A percentile compares a stretch with the other conserved stretches of the same genome.
Conservation (phyloP, 2,888 invertebrate genomes). For the Caenorhabditis virilis region DNA sequence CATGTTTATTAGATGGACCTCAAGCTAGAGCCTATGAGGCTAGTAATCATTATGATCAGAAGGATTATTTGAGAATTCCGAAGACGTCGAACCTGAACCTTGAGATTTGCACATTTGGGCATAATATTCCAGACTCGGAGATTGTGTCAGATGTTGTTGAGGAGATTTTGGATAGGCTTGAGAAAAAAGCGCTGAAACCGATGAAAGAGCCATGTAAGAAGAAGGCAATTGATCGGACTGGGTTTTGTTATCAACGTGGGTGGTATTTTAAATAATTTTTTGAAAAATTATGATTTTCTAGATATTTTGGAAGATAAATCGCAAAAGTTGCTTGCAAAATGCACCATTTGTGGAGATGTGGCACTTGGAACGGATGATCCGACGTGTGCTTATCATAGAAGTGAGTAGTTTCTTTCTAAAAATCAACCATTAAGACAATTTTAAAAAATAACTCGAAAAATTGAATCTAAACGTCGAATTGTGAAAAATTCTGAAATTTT, state of each 20-base stretch:
- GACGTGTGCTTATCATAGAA: constrained; percentile 15
- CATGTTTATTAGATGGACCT: neutral
- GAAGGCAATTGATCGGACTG: constrained; percentile 3
- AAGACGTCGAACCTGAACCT: no score
- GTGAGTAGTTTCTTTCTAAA: constrained; percentile 2
- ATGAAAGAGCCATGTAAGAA: constrained; percentile 9
- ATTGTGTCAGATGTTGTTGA: no score
- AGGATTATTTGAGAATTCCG: neutral
- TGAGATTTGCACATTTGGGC: no score
- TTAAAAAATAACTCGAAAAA: no score
- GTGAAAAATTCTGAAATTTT: no score
- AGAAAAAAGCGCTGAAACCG: no score
- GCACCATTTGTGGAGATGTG: constrained; percentile 8
- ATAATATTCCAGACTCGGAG: no score
- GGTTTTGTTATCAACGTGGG: constrained; percentile 26
- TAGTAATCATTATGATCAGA: neutral
- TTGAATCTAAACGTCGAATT: no score
- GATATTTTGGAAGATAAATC: constrained; percentile 16
- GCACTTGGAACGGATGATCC: constrained; percentile 9
- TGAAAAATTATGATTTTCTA: constrained; percentile 1
- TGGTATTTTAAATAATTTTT: neutral
- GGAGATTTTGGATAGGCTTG: no score
- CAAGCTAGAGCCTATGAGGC: neutral
- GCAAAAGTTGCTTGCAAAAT: constrained; percentile 14
- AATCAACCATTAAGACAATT: no score